Evolutionary conservation across 2,888 invertebrate genomes (phyloP).

Genomic region (Helicoverpa assulta): DNA sequence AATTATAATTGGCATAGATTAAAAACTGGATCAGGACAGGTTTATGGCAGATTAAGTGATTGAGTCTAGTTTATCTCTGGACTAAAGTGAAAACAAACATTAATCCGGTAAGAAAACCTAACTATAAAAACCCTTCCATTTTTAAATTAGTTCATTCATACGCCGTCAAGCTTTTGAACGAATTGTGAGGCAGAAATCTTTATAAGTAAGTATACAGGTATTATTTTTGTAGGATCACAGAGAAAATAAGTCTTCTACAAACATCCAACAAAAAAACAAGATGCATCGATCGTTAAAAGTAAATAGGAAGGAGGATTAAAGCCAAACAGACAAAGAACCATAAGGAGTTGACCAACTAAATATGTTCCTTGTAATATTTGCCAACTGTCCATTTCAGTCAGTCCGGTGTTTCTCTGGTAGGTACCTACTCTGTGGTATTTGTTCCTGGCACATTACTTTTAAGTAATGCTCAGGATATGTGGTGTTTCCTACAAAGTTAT

Average conservation of each 20-base stretch:
- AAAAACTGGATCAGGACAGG: too few species aligned
- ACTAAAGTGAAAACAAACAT: too few species aligned
- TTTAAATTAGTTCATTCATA: too few species aligned
- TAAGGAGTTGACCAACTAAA: constrained; percentile 30
- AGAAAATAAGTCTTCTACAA: neutral
- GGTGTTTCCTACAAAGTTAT: constrained; percentile 19
- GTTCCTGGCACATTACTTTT: constrained; percentile 62
- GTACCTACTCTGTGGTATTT: constrained; percentile 57
- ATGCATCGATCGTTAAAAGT: constrained; percentile 5
- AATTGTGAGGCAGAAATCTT: too few species aligned
- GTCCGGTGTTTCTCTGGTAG: constrained; percentile 7
- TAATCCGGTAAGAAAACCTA: too few species aligned
- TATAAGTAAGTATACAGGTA: too few species aligned
- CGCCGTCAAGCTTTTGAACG: too few species aligned
- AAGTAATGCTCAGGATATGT: constrained; percentile 36
- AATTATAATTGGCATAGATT: too few species aligned
- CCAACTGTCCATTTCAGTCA: constrained; percentile 27
- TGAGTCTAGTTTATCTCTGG: too few species aligned
- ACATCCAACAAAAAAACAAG: neutral
- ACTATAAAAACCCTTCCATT: too few species aligned
- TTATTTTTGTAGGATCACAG: too few species aligned
- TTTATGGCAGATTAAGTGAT: too few species aligned
- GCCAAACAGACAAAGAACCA: constrained; percentile 22
- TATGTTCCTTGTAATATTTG: constrained; percentile 19
- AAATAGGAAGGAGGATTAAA: constrained; percentile 2